Percentiles rank a stretch among this genome's conserved stretches.
Evolutionary conservation across 2,888 invertebrate species (phyloP).

Genomic region (Athetis lepigone): DNA sequence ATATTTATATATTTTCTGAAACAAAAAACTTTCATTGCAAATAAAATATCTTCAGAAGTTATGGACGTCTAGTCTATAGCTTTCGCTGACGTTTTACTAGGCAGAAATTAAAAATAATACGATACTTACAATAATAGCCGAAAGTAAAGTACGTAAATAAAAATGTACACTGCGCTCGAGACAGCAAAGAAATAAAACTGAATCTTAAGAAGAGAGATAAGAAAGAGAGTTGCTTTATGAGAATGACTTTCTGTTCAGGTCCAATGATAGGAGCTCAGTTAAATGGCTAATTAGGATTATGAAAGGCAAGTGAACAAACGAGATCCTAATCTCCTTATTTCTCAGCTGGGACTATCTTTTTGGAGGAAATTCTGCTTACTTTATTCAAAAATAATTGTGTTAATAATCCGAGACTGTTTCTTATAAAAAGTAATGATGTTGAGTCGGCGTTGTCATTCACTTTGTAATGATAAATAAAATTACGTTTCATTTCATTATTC

Average conservation of each 20-base stretch:
- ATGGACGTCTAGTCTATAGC: too few species aligned
- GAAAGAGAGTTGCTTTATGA: slow-evolving; percentile 59
- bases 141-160: slow-evolving; percentile 39
- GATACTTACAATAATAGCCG: slow-evolving; percentile 18
- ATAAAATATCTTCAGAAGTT: neutral
- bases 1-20: too few species aligned
- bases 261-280: slow-evolving; percentile 62
- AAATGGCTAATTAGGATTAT: slow-evolving; percentile 77
- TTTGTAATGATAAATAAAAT: slow-evolving; percentile 34
- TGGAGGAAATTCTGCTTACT: slow-evolving; percentile 59
- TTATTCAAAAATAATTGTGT: slow-evolving; percentile 68
- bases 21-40: too few species aligned
- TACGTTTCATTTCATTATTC: slow-evolving; percentile 13
- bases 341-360: slow-evolving; percentile 56
- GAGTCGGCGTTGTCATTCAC: slow-evolving; percentile 31
- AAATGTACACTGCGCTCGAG: slow-evolving; percentile 32
- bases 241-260: slow-evolving; percentile 64
- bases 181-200: slow-evolving; percentile 46
- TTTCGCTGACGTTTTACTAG: too few species aligned
- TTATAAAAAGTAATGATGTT: slow-evolving; percentile 55
- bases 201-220: slow-evolving; percentile 60
- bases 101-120: slow-evolving; percentile 10
- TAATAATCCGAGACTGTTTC: slow-evolving; percentile 65
- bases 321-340: slow-evolving; percentile 75
- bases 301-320: slow-evolving; percentile 75